Base-by-base conservation (phyloP, 2,797 vertebrate genomes). In the Myotis planiceps region DNA sequence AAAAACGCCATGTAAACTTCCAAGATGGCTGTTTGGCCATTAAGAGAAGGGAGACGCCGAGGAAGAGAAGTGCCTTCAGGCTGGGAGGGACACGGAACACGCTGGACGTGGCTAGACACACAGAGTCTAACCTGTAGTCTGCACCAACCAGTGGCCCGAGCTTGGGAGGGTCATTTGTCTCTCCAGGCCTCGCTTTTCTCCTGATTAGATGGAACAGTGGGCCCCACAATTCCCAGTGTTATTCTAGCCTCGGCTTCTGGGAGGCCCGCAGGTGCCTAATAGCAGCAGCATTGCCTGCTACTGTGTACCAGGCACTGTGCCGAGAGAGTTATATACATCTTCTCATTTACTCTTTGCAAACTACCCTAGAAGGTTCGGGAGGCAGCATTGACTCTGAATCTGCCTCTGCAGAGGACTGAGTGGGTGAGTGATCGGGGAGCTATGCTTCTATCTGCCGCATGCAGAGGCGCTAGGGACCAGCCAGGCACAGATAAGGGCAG, bases 231-330 rank as follows among this genome's bases (percentile, higher is more conserved):
- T 47, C n/a, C 42, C 49, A 34, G 1, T 7, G 9, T 15, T 47
- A 14, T n/a, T 23, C 45, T 14, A 3, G 5, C 12, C 55, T 69
- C 2, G 2, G 45, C 25, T 68, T 27, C 86, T 27, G 27, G 2
- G n/a, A 27, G 34, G 18, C 16, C 63, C 3, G 0, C 45, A 4
- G 72, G 27, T 2, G 49, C 69, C 25, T 10, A 1, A 10, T 1
- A 23, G n/a, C 1, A 6, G 21, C 3, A 0, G 9, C 0, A 0
- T 1, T 3, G 8, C 5, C 14, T 1, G 37, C 63, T 6, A 10
- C 21, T 2, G 0, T 1, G 27, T 6, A 3, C 53, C 8, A 1
- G 45, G 21, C 10, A 1, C 42, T 10, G 27, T 19, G 45, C 63
- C 7, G 15, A 12, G 76, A 66, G 9, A 49, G 47, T 37, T 18